phyloP scores from a whole-genome alignment of 2,888 invertebrate species.

The Polylopha cassiicola region DNA sequence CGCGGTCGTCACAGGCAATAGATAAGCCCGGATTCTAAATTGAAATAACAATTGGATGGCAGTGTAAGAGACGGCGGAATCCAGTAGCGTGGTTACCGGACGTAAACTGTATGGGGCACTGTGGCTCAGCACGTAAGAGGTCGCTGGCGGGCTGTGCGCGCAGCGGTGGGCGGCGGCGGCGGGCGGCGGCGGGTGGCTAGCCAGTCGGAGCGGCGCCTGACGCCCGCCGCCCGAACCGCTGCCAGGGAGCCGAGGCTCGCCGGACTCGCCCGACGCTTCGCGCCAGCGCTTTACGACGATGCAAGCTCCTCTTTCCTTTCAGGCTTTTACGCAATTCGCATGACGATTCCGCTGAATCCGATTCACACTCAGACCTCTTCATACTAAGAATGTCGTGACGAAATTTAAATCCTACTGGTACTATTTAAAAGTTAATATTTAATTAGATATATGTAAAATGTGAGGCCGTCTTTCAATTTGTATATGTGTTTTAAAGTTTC shows the following conservation, averaged over 20 bases:
- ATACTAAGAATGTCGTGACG: too few species aligned
- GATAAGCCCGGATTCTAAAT: constrained; percentile 61
- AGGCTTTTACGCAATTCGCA: too few species aligned
- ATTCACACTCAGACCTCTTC: too few species aligned
- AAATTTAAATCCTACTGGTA: too few species aligned
- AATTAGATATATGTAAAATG: too few species aligned
- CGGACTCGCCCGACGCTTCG: constrained; percentile 8
- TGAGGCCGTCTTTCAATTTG: too few species aligned
- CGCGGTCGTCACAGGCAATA: constrained; percentile 51
- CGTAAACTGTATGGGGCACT: constrained; percentile 58
- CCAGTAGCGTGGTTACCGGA: constrained; percentile 66
- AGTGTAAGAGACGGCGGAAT: constrained; percentile 65
- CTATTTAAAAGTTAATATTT: too few species aligned
- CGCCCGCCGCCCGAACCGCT: constrained; percentile 69
- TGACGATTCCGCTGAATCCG: too few species aligned
- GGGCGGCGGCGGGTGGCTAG: constrained; percentile 47
- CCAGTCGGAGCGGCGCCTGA: constrained; percentile 49
- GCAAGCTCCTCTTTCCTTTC: too few species aligned
- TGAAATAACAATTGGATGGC: constrained; percentile 67
- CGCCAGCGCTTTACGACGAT: too few species aligned
- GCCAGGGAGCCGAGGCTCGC: constrained; percentile 34
- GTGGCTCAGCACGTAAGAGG: constrained; percentile 66
- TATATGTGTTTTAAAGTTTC: too few species aligned
- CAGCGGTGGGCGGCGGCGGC: constrained; percentile 48
- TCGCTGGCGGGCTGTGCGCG: constrained; percentile 43